These are phyloP conservation scores for Condylura cristata DNA, from an alignment of 2,113 vertebrate genomes.

Conservation along the genomic window DNA sequence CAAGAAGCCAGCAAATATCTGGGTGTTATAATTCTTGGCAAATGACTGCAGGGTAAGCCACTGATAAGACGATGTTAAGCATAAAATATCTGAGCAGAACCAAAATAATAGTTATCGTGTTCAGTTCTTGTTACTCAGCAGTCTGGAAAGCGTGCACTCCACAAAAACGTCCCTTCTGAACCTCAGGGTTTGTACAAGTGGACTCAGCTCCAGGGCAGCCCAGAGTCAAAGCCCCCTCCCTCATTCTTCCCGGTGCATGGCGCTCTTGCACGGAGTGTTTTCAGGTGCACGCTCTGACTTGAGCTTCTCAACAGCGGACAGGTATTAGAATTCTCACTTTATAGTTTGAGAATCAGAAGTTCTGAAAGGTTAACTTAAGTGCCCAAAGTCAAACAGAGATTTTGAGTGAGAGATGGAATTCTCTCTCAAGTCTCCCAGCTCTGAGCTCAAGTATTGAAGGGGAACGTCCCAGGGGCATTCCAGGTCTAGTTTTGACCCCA, in stretches of 20 bases:
- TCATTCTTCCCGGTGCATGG: neutral
- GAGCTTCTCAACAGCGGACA: neutral
- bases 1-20: neutral
- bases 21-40: neutral
- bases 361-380: constrained; percentile 59
- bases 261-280: constrained; percentile 23
- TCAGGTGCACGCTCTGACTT: neutral
- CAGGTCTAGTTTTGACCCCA: neutral
- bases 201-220: constrained; percentile 45
- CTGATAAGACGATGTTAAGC: neutral
- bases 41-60: neutral
- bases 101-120: too few species aligned
- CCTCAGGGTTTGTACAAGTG: neutral
- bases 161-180: neutral
- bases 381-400: constrained; percentile 27
- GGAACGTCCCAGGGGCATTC: neutral
- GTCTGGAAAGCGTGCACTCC: neutral
- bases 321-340: constrained; percentile 48
- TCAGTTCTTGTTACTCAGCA: neutral
- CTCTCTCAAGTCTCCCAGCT: neutral
- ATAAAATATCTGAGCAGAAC: too few species aligned
- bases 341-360: constrained; percentile 47
- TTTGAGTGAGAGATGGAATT: neutral
- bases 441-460: neutral
- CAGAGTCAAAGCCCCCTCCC: constrained; percentile 46